These are phyloP conservation scores for Micromys minutus DNA, from an alignment of 2,113 vertebrate genomes.

Conservation along the genomic window DNA sequence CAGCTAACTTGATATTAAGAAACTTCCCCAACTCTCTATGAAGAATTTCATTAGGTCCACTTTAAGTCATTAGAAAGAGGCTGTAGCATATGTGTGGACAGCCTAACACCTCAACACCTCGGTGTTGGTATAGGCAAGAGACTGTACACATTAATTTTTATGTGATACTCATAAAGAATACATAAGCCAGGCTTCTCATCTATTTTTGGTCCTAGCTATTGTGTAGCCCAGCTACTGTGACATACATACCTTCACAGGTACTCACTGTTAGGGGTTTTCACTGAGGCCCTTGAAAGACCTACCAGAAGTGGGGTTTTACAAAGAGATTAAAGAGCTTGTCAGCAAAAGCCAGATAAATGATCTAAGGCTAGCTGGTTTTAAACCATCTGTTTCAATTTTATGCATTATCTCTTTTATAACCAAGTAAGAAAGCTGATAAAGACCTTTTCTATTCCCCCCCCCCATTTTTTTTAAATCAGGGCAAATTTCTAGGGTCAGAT, in stretches of 20 bases:
- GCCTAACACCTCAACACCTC: background rate
- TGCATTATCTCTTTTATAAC: slow-evolving; percentile 56
- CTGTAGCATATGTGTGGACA: fast-evolving
- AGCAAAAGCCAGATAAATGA: slow-evolving; percentile 42
- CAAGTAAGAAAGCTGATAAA: slow-evolving; percentile 54
- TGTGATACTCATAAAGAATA: background rate
- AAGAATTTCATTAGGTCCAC: background rate
- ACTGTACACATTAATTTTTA: background rate
- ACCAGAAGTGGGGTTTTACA: background rate
- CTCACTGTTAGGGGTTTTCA: background rate
- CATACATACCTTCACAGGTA: background rate
- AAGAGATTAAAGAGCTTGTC: slow-evolving; percentile 31
- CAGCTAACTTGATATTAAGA: slow-evolving; percentile 13
- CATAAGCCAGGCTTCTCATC: background rate
- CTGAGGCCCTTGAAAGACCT: background rate
- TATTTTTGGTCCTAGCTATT: background rate
- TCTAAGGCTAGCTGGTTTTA: slow-evolving; percentile 36
- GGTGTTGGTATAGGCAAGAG: background rate
- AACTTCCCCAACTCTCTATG: background rate
- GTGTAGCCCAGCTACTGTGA: background rate
- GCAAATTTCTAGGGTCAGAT: slow-evolving; percentile 27
- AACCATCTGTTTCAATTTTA: slow-evolving; percentile 68
- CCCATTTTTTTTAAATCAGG: too few species aligned
- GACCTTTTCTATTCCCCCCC: slow-evolving; percentile 11
- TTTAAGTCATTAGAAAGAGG: background rate